Evolutionary conservation across 2,888 invertebrate genomes (phyloP), one percentile per base, ranked within the genome.

Genomic region (Lymantria monacha): DNA sequence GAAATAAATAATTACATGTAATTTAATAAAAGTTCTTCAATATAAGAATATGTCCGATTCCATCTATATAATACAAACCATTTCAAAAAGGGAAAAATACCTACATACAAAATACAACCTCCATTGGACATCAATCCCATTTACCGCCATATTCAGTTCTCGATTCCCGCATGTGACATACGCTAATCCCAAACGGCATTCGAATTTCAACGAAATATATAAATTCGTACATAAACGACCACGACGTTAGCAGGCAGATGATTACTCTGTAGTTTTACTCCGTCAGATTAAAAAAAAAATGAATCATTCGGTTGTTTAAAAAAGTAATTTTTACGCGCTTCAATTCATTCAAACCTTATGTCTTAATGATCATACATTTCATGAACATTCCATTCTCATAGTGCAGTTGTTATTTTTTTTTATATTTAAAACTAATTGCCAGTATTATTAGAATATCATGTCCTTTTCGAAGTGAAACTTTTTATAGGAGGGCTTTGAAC

Each of bases 1-100:
- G 52, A 61, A 57, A 44, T 52, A 56, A 55, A 62, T 44, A 44
- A 69, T 77, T 73, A 79, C 83, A 81, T 70, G 77, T 84, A 87
- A 80, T 90, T 90, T 90, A 89, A 85, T 91, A 91, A 89, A 91
- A 88, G 84, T 87, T 87, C 76, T 81, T 85, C 83, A 87, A 86
- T 91, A 91, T 88, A 91, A 91, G 89, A 91, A 91, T 91, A 91
- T 87, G 88, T 90, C 90, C 86, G 88, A 90, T 90, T 90, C 89
- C 88, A 88, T 89, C 87, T 84, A 81, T 66, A 66, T 59, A 86
- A 85, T 89, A 91, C 89, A 91, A 87, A 90, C 85, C 85, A 77
- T 86, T 87, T 85, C 79, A 83, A 85, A 91, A 88, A 86, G 82
- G 82, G 83, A 80, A 83, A 40, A 84, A 86, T 85, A 86, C 83